A percentile compares a stretch with the other conserved stretches of the same genome.
phyloP scores from a whole-genome alignment of 2,113 vertebrate genomes.

The Perca schrenkii region DNA sequence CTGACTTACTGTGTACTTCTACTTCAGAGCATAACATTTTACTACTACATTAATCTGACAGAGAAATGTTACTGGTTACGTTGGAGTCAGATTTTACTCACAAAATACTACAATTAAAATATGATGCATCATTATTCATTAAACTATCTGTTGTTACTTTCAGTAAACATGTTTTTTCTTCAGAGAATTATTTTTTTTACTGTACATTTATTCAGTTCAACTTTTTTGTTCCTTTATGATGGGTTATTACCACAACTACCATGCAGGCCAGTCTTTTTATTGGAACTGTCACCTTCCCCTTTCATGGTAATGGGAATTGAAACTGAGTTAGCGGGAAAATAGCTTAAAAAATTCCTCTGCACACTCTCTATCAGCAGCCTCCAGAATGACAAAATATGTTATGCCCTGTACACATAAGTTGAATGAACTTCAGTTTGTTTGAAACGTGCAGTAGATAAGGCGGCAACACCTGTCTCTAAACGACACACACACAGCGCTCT shows the following conservation, averaged over 20 bases:
- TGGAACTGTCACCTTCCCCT: background rate
- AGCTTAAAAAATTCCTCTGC: background rate
- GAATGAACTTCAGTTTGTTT: slow-evolving; percentile 16
- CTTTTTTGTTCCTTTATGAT: background rate
- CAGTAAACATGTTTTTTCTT: too few species aligned
- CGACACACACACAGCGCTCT: background rate
- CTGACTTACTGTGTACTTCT: too few species aligned
- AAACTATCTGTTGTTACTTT: too few species aligned
- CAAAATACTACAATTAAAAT: too few species aligned
- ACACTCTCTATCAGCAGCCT: background rate
- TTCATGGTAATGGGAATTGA: background rate
- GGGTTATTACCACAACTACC: background rate
- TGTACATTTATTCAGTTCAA: background rate
- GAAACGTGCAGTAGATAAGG: slow-evolving; percentile 17
- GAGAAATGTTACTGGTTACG: too few species aligned
- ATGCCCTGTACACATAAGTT: background rate
- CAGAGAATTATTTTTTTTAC: background rate
- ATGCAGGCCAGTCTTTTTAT: background rate
- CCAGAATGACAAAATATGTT: background rate
- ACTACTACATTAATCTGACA: too few species aligned
- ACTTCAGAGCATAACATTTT: too few species aligned
- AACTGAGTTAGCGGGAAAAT: background rate
- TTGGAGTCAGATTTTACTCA: too few species aligned
- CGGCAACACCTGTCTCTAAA: slow-evolving; percentile 15
- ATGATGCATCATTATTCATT: too few species aligned